Evolutionary conservation across 2,888 invertebrate genomes (phyloP).

Genomic region (Agrochola litura): DNA sequence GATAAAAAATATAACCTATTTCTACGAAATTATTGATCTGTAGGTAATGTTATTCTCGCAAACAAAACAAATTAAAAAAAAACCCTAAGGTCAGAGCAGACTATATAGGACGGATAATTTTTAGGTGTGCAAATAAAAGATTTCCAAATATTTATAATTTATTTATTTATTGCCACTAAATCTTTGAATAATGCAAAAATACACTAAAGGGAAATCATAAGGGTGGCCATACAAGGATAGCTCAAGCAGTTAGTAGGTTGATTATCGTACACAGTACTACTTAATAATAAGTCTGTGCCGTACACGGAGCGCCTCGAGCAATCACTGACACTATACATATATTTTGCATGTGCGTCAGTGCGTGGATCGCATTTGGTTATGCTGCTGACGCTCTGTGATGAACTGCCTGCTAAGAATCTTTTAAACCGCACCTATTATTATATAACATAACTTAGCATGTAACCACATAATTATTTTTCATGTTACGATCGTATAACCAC

Average conservation of each 20-base stretch:
- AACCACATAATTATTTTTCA: background rate
- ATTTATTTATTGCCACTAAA: conserved; percentile 34
- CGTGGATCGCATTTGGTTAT: background rate
- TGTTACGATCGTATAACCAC: background rate
- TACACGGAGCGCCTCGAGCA: background rate
- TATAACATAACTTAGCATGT: background rate
- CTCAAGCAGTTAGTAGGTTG: background rate
- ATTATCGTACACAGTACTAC: too few relatives aligned
- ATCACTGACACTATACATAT: too few relatives aligned
- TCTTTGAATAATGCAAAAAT: conserved; percentile 20
- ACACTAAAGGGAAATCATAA: background rate
- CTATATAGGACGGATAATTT: background rate
- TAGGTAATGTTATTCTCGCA: conserved; percentile 7
- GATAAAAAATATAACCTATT: conserved; percentile 2
- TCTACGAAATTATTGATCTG: conserved; percentile 6
- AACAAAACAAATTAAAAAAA: background rate
- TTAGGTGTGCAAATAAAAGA: conserved; percentile 8
- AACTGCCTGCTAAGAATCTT: background rate
- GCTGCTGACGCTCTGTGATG: background rate
- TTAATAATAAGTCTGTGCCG: too few relatives aligned
- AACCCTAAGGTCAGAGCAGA: background rate
- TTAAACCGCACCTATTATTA: background rate
- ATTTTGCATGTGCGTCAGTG: background rate
- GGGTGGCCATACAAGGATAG: background rate
- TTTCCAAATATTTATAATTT: conserved; percentile 12